Evolutionary conservation across 1,140 invertebrate genomes (phyloP).

Genomic region (Caenorhabditis latens): DNA sequence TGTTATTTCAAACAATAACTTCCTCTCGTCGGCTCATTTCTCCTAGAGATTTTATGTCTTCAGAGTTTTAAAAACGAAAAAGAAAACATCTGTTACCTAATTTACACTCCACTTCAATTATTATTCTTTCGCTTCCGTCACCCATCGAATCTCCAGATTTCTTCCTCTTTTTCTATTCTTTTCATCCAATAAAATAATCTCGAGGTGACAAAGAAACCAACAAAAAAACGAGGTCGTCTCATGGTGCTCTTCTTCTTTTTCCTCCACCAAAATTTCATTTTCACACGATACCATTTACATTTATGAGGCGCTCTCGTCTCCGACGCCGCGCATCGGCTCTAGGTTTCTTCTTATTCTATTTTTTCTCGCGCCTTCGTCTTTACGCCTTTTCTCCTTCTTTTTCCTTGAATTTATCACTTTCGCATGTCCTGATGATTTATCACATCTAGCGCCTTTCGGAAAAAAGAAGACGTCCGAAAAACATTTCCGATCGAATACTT

Average conservation of each 20-base stretch:
- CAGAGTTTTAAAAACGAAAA: conserved; percentile 3
- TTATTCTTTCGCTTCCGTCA: neutral
- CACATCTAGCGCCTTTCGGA: conserved; percentile 2
- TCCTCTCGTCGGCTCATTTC: neutral
- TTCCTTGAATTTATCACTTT: conserved; percentile 50
- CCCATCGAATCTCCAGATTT: neutral
- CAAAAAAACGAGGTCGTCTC: neutral
- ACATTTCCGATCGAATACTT: neutral
- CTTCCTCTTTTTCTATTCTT: neutral
- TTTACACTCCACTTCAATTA: conserved; percentile 23
- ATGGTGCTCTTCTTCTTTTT: neutral
- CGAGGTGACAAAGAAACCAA: neutral
- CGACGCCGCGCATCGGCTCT: neutral
- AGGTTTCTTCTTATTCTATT: conserved; percentile 28
- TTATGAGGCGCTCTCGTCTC: conserved; percentile 39
- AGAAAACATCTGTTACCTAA: conserved; percentile 29
- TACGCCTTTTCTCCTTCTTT: conserved; percentile 10
- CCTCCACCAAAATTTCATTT: conserved; percentile 47
- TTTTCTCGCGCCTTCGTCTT: conserved; percentile 7
- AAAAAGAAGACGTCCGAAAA: neutral
- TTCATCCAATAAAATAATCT: neutral
- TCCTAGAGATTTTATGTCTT: neutral
- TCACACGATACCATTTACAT: conserved; percentile 56
- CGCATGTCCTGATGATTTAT: conserved; percentile 51
- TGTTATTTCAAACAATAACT: neutral